phyloP scores from a whole-genome alignment of 2,797 vertebrate species.

The Mergus octosetaceus region DNA sequence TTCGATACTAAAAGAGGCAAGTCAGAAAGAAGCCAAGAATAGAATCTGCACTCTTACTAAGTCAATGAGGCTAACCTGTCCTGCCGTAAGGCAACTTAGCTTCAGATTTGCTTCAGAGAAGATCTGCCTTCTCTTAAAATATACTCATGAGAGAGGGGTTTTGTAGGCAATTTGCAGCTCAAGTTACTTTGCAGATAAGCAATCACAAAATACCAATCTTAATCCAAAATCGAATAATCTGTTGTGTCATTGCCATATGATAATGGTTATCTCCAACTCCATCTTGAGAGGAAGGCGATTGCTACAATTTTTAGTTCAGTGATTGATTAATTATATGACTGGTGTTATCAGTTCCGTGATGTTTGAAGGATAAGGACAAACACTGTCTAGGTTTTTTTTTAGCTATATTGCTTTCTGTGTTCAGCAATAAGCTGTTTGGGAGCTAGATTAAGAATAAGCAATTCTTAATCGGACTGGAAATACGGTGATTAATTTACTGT shows the following conservation, averaged over 20 bases:
- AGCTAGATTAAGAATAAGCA: neutral
- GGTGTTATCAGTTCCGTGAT: too few relatives aligned
- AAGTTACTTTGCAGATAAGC: neutral
- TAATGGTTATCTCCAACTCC: neutral
- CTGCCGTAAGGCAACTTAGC: neutral
- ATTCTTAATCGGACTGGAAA: neutral
- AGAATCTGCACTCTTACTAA: too few relatives aligned
- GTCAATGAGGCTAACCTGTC: neutral
- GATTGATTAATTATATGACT: neutral
- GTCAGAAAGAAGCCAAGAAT: neutral
- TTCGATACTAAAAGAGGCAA: neutral
- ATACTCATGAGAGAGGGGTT: neutral
- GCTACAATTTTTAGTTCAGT: neutral
- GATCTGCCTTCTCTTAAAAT: neutral
- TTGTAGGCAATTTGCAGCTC: neutral
- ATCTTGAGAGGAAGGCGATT: neutral
- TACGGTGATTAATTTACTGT: neutral
- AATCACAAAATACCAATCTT: neutral
- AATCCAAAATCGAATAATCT: neutral
- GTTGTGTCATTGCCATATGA: neutral
- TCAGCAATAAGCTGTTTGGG: neutral
- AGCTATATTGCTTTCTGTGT: neutral
- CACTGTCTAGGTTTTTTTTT: neutral
- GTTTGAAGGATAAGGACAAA: neutral
- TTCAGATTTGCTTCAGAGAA: neutral